A percentile compares a stretch with the other conserved stretches of the same genome.
Conservation (phyloP, 1,140 invertebrate species). For the Drosophila takahashii region DNA sequence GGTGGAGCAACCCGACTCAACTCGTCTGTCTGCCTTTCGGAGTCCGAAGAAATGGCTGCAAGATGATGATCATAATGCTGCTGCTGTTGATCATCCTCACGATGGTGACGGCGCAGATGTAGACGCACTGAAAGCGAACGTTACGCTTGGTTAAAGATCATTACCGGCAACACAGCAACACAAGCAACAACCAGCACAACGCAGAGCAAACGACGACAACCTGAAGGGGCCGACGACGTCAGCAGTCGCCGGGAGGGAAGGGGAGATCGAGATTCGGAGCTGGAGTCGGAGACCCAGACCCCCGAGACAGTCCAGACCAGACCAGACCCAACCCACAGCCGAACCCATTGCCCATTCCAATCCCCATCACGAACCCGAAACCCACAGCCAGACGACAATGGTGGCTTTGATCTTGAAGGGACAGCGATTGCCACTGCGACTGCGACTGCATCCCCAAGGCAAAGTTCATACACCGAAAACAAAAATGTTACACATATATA, state of each 20-base stretch:
- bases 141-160: slow-evolving; percentile 83
- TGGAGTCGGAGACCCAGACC: slow-evolving; percentile 19
- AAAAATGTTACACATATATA: neutral
- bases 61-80: slow-evolving; percentile 54
- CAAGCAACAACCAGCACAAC: neutral
- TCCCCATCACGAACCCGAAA: slow-evolving; percentile 17
- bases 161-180: slow-evolving; percentile 67
- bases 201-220: slow-evolving; percentile 40
- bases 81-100: slow-evolving; percentile 38
- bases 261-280: neutral
- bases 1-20: slow-evolving; percentile 39
- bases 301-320: no score
- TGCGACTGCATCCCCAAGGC: slow-evolving; percentile 12
- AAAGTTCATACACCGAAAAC: slow-evolving; percentile 5
- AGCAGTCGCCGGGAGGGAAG: slow-evolving; percentile 40
- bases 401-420: slow-evolving; percentile 28
- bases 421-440: neutral
- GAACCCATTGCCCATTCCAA: slow-evolving; percentile 16
- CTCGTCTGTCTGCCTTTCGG: no score
- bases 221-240: slow-evolving; percentile 55
- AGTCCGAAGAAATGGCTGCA: slow-evolving; percentile 59
- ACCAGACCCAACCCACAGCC: slow-evolving; percentile 15
- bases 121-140: slow-evolving; percentile 83
- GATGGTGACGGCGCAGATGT: slow-evolving; percentile 79
- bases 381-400: slow-evolving; percentile 30